Evolutionary conservation across 2,888 invertebrate species (phyloP), one percentile per base, ranked within the genome.

Genomic region (Lumbricus terrestris): DNA sequence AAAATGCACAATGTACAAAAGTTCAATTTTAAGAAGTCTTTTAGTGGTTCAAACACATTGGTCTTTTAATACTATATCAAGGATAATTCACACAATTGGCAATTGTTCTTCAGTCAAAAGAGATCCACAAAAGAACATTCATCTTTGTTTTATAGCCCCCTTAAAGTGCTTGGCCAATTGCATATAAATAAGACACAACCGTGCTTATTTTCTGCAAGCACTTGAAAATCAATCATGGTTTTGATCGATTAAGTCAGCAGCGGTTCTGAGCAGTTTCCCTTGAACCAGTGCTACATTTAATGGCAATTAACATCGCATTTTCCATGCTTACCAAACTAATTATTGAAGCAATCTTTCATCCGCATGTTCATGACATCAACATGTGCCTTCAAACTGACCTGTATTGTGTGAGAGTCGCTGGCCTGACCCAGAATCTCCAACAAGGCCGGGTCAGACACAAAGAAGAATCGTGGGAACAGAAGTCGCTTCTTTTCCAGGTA

Each of bases 341-440:
- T 69, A 69, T 11, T 69, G 11, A 69, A 69, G 29, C 8, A 69
- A 69, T 69, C 69, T 13, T n/a, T 69, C 69, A 69, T 69, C 29
- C 69, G 23, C 20, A 47, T 47, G 47, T 47, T 47, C 47, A 47
- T 40, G 40, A 40, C 13, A 40, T 40, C 38, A 38, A 38, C 13
- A 38, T 13, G 38, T 38, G 38, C 33, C 6, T 83, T 33, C 34
- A 83, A 34, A 23, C 33, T 88, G 89, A 94, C 95, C 94, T 95
- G 95, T 94, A 95, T 95, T 18, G 95, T 95, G 92, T 95, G 95
- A 0, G 95, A 95, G 92, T 95, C 95, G 91, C 94, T 94, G 90
- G 95, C 95, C 93, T 95, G 95, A 91, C 95, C 95, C 18, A 95
- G 93, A 91, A 95, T 95, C 92, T 95, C 95, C 34, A 95, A 93